Evolutionary conservation across 2,797 vertebrate genomes (phyloP), one percentile per base, ranked within the genome.

Genomic region (Lacerta bilineata): DNA sequence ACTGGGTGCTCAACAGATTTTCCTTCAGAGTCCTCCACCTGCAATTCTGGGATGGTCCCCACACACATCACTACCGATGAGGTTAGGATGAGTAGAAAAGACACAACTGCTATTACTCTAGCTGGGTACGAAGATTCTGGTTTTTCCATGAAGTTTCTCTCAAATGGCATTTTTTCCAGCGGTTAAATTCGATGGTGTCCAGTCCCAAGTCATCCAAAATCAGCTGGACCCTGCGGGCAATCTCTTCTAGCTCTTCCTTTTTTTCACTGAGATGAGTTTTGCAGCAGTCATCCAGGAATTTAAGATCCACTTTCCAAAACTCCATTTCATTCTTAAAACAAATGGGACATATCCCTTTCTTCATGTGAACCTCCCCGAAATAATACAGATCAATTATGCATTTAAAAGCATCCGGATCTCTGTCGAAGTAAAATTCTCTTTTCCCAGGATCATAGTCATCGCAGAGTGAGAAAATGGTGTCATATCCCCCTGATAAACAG

Each of bases 121-220:
- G 99, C 98, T 0, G 98, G 96, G 83, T 97, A 95, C 0, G 99
- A 99, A 0, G 99, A 99, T 64, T 97, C 98, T 0, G 99, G 99
- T 90, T 99, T 99, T 96, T 99, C 99, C 98, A 99, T 97, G 92
- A 99, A n/a, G n/a, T n/a, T n/a, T n/a, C n/a, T n/a, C n/a, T n/a
- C n/a, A n/a, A n/a, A n/a, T n/a, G n/a, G 94, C 98, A 98, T 80
- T 95, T 97, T 94, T 98, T 98, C 92, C 97, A 97, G 92, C 97
- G 96, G 89, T 97, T 97, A n/a, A n/a, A n/a, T 89, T 97, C 95
- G 0, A 97, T 96, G 39, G 96, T 95, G n/a, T 98, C 98, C 85
- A 96, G 95, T 59, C 98, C 98, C 96, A 98, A 92, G 86, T 99
- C 98, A 87, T 98, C 99, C 94, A 99, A 94, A 87, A 99, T 98